Base-by-base conservation (phyloP, 2,888 invertebrate genomes). In the Uloborus plumipes region DNA sequence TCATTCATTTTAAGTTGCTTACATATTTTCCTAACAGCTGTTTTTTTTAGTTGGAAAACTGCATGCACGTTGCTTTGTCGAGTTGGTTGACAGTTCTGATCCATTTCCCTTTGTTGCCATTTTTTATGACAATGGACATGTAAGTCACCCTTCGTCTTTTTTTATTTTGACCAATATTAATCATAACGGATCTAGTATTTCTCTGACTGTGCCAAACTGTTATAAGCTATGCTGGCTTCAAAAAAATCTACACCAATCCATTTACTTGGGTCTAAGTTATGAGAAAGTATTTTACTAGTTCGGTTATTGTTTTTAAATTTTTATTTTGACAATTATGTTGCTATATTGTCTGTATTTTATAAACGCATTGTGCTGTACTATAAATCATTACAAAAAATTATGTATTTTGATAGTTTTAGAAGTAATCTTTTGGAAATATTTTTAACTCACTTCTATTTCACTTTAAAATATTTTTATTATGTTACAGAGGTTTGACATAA, bases 51-150 rank as follows among this genome's bases (percentile, higher is more conserved):
- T 70, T 80, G 80, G 80, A 9, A 80, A 80, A 58, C 49, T 74
- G 31, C 74, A 80, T 74, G 70, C 80, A 22, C 64, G 80, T 22
- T 73, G 73, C 22, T 80, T 64, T 70, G 49, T 80, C 26, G 80
- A 80, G 58, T n/a, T 80, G 55, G 26, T 80, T 50, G 80, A 80
- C n/a, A 74, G 64, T 20, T 80, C 80, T 74, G 64, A 64, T 59
- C 69, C 47, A 20, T 49, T 80, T 39, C 80, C 80, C 15, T 80
- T 80, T 64, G 64, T 80, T n/a, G 74, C 69, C 26, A 69, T 80
- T 55, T 20, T 80, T 58, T 80, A 80, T 58, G 74, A 80, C 26
- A 80, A 80, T 70, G 80, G 69, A 13, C 51, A 58, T 20, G 80
- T 80, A 58, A 80, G 74, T 74, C 53, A n/a, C n/a, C n/a, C n/a